These are phyloP conservation scores for Trissolcus brochymenae DNA, from an alignment of 2,888 invertebrate species.

Conservation along the genomic window DNA sequence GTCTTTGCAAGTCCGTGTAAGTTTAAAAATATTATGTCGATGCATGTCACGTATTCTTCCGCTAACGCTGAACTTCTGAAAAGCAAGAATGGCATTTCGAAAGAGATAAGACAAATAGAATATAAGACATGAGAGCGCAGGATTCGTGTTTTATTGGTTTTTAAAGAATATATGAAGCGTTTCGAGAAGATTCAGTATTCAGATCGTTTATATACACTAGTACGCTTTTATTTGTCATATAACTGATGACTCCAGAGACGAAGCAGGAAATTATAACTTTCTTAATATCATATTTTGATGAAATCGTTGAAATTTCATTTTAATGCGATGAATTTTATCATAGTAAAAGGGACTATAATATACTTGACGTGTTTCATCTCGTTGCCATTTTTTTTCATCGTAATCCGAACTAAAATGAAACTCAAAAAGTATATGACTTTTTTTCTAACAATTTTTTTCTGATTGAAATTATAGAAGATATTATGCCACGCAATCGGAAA, in stretches of 20 bases:
- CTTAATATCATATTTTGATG: conserved; percentile 36
- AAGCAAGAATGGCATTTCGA: conserved; percentile 29
- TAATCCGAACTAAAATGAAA: no score
- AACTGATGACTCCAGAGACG: conserved; percentile 39
- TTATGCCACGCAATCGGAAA: no score
- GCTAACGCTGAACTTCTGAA: conserved; percentile 33
- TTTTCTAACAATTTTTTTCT: no score
- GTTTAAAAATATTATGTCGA: conserved; percentile 49
- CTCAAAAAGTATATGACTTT: no score
- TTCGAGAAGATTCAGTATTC: conserved; percentile 32
- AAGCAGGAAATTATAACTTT: conserved; percentile 45
- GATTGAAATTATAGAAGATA: no score
- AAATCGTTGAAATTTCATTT: conserved; percentile 23
- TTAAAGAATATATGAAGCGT: conserved; percentile 37
- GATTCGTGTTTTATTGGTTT: conserved; percentile 50
- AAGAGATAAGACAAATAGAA: conserved; percentile 53
- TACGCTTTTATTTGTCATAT: conserved; percentile 27
- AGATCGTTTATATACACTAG: conserved; percentile 32
- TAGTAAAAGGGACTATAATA: background rate
- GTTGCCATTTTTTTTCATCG: background rate
- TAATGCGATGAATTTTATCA: background rate
- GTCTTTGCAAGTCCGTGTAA: conserved; percentile 23
- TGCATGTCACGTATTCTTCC: conserved; percentile 40
- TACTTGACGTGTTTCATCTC: no score
- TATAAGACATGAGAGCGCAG: conserved; percentile 21